A percentile compares a stretch with the other conserved stretches of the same genome.
Evolutionary conservation across 2,888 invertebrate species (phyloP).

Genomic region (Melanophora roralis): DNA sequence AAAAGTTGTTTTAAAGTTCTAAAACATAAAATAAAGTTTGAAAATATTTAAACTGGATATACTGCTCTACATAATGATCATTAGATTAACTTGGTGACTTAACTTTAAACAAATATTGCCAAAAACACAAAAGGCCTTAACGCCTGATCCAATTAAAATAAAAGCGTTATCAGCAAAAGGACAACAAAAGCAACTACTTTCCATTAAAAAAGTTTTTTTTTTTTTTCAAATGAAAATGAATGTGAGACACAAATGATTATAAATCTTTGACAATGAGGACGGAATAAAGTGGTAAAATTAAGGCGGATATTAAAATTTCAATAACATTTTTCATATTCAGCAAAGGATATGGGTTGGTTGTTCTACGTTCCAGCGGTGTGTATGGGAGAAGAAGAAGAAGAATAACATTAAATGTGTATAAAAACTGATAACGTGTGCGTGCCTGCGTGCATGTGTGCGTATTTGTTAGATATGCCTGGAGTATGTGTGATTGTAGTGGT

Average conservation of each 20-base stretch:
- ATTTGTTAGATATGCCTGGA: neutral
- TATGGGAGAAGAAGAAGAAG: neutral
- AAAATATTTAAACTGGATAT: no score
- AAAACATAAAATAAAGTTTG: no score
- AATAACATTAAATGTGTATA: neutral
- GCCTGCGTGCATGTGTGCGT: neutral
- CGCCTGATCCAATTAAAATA: neutral
- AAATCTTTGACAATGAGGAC: constrained; percentile 4
- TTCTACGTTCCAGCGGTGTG: neutral
- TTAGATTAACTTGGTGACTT: neutral
- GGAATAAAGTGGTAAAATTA: neutral
- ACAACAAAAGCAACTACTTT: neutral
- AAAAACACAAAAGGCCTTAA: neutral
- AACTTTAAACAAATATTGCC: neutral
- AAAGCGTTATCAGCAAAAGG: neutral
- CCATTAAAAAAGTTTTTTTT: no score
- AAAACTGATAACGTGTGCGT: neutral
- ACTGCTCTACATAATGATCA: no score
- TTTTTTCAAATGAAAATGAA: neutral
- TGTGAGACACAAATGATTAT: neutral
- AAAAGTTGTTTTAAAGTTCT: no score
- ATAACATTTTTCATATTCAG: neutral
- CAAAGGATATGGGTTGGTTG: no score
- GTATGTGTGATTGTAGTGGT: neutral
- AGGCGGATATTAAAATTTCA: neutral